Evolutionary conservation across 2,888 invertebrate genomes (phyloP), one percentile per base, ranked within the genome.

Genomic region (Andrena dorsata): DNA sequence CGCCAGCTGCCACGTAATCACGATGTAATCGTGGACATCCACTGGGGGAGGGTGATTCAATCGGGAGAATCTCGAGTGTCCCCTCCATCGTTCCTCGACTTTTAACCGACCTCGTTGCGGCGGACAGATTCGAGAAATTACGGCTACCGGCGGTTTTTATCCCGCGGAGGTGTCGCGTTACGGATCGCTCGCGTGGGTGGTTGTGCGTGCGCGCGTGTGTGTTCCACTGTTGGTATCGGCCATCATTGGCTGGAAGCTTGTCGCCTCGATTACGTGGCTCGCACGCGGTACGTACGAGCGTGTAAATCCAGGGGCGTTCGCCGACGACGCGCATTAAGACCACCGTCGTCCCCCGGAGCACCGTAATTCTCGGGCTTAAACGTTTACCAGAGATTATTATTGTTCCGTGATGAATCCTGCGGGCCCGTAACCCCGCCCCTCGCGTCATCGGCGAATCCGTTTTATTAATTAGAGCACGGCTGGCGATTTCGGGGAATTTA

Each of bases 321-420:
- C n/a, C 83, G 75, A 68, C 68, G 76, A 74, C 66, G 76, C n/a
- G 66, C 71, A 56, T 80, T 86, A 85, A 76, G 80, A 80, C 70
- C 70, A 41, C 41, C 7, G 8, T 74, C 73, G 23, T 35, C 61
- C 61, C 35, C 64, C 61, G 26, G 73, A 60, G 58, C 69, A 16
- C 51, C 78, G 72, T 86, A 86, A 86, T 69, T 86, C 81, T 56
- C 70, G n/a, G 74, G 79, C 70, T 86, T 84, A 86, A 84, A 35
- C 84, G 82, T 79, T 86, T 63, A 72, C 69, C 53, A 53, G 58
- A 61, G 78, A 71, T 84, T 86, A 71, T 84, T 86, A 84, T 84
- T 86, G 74, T 84, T 65, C 74, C 47, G 23, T 69, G 76, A 79
- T 84, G 84, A 86, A 87, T 86, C 61, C 60, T 47, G 75, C 41